These are phyloP conservation scores for Coregonus sp. DNA, from an alignment of 2,797 vertebrate genomes.

Conservation along the genomic window DNA sequence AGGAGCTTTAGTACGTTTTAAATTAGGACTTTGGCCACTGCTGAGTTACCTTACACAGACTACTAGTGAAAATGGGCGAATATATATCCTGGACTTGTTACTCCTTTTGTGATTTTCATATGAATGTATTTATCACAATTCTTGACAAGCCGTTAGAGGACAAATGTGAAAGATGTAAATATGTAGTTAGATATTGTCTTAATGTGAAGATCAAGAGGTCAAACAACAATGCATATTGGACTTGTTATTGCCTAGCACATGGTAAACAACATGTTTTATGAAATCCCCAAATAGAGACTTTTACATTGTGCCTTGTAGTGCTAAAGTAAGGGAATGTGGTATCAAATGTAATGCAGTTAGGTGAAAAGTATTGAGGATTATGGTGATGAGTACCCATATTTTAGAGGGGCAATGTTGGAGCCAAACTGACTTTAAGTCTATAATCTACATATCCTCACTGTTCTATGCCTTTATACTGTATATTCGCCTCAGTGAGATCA, in stretches of 20 bases:
- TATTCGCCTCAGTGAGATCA: background rate
- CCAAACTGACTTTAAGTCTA: background rate
- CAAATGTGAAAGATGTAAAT: background rate
- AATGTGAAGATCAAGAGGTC: background rate
- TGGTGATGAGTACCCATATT: background rate
- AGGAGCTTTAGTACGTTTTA: background rate
- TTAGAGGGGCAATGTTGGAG: background rate
- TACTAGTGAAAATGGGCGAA: background rate
- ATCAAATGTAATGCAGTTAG: background rate
- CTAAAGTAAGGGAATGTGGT: background rate
- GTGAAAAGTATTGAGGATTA: background rate
- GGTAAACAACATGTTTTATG: background rate
- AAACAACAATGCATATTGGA: background rate
- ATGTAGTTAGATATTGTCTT: background rate
- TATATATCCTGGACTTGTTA: background rate
- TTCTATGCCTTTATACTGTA: background rate
- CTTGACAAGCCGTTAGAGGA: background rate
- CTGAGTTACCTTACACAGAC: background rate
- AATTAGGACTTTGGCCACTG: background rate
- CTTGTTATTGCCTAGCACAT: background rate
- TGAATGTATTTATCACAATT: background rate
- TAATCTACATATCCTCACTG: background rate
- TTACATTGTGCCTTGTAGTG: background rate
- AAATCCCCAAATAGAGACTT: background rate
- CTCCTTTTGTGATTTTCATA: background rate